Evolutionary conservation across 2,113 vertebrate genomes (phyloP).

Genomic region (Cyprinodon variegatus): DNA sequence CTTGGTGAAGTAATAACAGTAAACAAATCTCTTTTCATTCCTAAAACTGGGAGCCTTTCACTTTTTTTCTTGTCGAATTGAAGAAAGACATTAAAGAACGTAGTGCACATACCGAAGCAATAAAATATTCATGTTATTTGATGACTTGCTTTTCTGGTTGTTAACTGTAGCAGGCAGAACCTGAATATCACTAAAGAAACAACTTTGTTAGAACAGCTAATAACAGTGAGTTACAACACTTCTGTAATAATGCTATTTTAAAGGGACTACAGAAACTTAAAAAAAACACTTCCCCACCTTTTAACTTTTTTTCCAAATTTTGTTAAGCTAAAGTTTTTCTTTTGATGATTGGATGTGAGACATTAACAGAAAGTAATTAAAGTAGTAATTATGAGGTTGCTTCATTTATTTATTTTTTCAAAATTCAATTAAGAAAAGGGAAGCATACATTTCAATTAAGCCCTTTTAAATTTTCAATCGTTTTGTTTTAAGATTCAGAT

Average conservation of each 20-base stretch:
- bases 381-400: background rate
- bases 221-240: constrained; percentile 1
- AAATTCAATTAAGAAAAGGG: too few species aligned
- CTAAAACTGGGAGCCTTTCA: constrained; percentile 7
- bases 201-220: constrained; percentile 23
- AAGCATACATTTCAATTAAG: too few species aligned
- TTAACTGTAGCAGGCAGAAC: background rate
- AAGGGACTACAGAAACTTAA: background rate
- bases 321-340: background rate
- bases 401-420: too few species aligned
- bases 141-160: background rate
- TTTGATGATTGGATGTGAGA: background rate
- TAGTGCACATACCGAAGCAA: background rate
- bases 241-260: constrained; percentile 19
- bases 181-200: constrained; percentile 12
- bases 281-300: background rate
- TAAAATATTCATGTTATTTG: background rate
- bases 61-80: background rate
- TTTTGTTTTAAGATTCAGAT: too few species aligned
- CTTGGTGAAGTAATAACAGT: constrained; percentile 20
- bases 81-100: constrained; percentile 3
- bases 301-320: background rate
- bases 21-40: constrained; percentile 11
- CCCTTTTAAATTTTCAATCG: too few species aligned
- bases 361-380: background rate